Evolutionary conservation across 2,888 invertebrate genomes (phyloP).

Genomic region (Agriopis leucophaearia): DNA sequence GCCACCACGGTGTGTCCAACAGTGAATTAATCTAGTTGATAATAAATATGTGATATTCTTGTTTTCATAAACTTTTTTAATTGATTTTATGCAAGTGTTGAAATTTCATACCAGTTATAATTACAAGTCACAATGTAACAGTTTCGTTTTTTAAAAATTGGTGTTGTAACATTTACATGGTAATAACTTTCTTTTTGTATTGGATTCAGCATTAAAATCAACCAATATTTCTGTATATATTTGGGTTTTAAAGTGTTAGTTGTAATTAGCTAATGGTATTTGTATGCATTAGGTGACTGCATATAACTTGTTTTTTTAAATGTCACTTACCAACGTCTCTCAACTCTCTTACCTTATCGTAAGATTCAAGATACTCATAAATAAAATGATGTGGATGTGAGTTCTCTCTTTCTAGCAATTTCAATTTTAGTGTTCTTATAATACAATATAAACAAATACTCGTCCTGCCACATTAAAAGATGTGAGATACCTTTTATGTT

Average conservation of each 20-base stretch:
- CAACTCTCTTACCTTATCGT: too few relatives aligned
- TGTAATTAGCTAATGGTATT: constrained; percentile 72
- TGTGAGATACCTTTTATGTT: too few relatives aligned
- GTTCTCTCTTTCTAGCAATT: too few relatives aligned
- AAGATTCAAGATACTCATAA: too few relatives aligned
- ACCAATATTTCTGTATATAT: constrained; percentile 79
- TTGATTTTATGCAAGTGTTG: constrained; percentile 40
- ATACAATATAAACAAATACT: too few relatives aligned
- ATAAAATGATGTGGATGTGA: too few relatives aligned
- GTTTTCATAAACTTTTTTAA: constrained; percentile 51
- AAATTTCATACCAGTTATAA: constrained; percentile 29
- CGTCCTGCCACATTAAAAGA: too few relatives aligned
- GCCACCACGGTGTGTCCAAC: constrained; percentile 30
- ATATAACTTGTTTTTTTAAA: constrained; percentile 2
- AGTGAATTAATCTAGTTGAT: constrained; percentile 38
- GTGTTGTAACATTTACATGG: constrained; percentile 40
- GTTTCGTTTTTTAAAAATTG: constrained; percentile 17
- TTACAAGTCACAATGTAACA: constrained; percentile 15
- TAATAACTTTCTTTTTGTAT: constrained; percentile 33
- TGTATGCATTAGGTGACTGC: constrained; percentile 50
- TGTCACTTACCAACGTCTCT: neutral
- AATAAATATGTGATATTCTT: constrained; percentile 57
- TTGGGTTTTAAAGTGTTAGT: constrained; percentile 74
- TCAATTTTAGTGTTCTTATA: too few relatives aligned
- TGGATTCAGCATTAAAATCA: constrained; percentile 16